Percentiles rank a stretch among this genome's conserved stretches.
Conservation (phyloP, 2,113 vertebrate genomes). For the Carettochelys insculpta region DNA sequence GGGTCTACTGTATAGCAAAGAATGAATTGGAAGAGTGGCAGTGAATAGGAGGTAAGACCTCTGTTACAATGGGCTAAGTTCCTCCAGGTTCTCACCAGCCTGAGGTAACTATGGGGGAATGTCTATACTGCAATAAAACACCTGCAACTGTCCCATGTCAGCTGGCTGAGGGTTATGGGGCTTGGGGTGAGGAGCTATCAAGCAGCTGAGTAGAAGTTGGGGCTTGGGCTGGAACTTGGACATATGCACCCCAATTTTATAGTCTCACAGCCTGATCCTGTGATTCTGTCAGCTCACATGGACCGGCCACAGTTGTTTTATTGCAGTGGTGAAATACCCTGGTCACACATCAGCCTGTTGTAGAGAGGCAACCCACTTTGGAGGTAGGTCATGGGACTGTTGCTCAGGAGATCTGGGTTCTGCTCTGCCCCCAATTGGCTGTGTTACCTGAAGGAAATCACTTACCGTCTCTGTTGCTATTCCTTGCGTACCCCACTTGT, state of each 20-base stretch:
- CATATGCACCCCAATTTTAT: too few relatives aligned
- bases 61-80: neutral
- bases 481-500: neutral
- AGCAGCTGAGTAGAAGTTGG: neutral
- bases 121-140: neutral
- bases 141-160: neutral
- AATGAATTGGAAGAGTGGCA: neutral
- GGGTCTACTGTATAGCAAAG: too few relatives aligned
- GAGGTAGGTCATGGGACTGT: neutral
- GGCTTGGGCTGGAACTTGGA: too few relatives aligned
- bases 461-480: too few relatives aligned
- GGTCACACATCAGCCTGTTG: neutral
- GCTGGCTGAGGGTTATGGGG: too few relatives aligned
- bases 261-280: too few relatives aligned
- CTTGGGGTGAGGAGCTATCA: neutral
- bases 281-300: neutral
- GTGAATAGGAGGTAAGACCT: neutral
- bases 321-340: neutral
- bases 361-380: neutral
- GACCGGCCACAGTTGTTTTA: neutral
- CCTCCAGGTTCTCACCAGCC: neutral
- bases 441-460: neutral
- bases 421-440: neutral
- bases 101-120: neutral
- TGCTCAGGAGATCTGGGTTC: neutral